Percentiles rank a stretch among this genome's conserved stretches.
phyloP scores from a whole-genome alignment of 2,113 vertebrate species.

The Serinus canaria region DNA sequence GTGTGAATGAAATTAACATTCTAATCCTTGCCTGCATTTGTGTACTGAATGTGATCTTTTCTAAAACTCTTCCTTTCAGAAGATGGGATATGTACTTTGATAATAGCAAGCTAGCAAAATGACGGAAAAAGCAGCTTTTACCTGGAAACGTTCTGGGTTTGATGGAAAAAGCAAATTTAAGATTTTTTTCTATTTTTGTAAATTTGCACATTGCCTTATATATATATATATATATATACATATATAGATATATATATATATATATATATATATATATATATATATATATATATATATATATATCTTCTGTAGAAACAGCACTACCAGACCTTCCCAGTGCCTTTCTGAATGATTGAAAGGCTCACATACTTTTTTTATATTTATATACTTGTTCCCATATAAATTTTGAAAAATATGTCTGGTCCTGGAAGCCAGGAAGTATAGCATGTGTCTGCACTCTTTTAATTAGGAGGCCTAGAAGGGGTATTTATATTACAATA shows the following conservation, averaged over 20 bases:
- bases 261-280: not conserved
- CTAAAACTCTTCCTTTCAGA: not conserved
- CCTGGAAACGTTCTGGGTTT: not conserved
- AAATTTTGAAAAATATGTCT: slow-evolving; percentile 31
- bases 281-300: not conserved
- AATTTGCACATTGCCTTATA: not conserved
- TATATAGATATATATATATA: not conserved
- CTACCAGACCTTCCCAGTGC: not conserved
- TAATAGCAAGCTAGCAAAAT: not conserved
- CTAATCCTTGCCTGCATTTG: slow-evolving; percentile 18
- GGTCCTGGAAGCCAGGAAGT: not conserved
- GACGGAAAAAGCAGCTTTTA: not conserved
- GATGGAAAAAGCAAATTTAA: not conserved
- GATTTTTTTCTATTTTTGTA: not conserved
- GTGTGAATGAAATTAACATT: slow-evolving; percentile 6
- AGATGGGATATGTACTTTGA: not conserved
- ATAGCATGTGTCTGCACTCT: not conserved
- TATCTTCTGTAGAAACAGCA: not conserved
- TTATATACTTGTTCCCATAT: not conserved
- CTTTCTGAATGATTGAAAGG: not conserved
- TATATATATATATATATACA: no score
- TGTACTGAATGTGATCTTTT: not conserved
- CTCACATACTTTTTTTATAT: not conserved
- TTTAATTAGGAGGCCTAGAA: slow-evolving; percentile 2
- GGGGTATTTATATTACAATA: not conserved